Evolutionary conservation across 2,113 vertebrate species (phyloP), one percentile per base, ranked within the genome.

Genomic region (Callionymus lyra): DNA sequence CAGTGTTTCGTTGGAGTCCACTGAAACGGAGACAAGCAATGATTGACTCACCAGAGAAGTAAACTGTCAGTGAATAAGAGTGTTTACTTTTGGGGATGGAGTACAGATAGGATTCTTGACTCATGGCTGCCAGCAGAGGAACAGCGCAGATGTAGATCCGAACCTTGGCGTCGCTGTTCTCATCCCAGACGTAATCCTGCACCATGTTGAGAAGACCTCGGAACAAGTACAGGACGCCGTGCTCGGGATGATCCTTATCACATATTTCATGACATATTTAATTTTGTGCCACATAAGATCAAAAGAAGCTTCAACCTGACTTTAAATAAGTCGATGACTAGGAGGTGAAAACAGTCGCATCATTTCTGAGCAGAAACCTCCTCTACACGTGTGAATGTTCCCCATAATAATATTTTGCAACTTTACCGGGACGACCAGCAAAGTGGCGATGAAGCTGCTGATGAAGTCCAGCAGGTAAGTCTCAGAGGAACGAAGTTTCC

Each of bases 181-280:
- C 94, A 68, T 99, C 95, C 94, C 94, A 99, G 1, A 89, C 90
- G 47, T 98, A 97, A 75, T 97, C 91, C 85, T 98, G 93, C 59
- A 97, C 90, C 74, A 97, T 91, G 35, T 94, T 97, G 13, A 99
- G 87, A 49, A 98, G 80, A 11, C 92, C 94, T 12, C 94, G 84
- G 39, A 97, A 90, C 12, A 98, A 82, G 56, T 93, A 98, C 39
- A 99, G 63, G 63, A 98, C 92, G 1, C 93, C 93, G 1, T 94
- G 92, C 31, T 99, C 95, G 1, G 95, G 94, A 58, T 98, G 94
- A 76, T 99, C 95, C 94, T 98, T 42, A 1, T 52, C 10, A 59
- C 31, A 55, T 14, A 53, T 6, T 3, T 4, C n/a, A n/a, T n/a
- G n/a, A n/a, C n/a, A n/a, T n/a, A n/a, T n/a, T n/a, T n/a, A n/a